Base-by-base conservation (phyloP, 2,888 invertebrate species). In the Melikaiella ostensackeni region DNA sequence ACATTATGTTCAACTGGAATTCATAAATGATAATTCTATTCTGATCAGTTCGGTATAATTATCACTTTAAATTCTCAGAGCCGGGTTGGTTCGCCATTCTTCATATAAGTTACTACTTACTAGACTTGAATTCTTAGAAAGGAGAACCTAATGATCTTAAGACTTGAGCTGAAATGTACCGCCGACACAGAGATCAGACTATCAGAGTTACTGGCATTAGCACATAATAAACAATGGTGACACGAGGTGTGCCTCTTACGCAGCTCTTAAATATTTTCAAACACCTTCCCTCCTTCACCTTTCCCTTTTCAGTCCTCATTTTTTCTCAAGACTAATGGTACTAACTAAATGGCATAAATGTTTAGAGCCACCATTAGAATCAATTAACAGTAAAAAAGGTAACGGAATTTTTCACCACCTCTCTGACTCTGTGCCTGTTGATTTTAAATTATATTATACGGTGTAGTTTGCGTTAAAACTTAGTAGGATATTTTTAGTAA, bases 171-270 rank as follows among this genome's bases (percentile, higher is more conserved):
- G 24, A 50, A 70, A 46, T 33, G 70, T 70, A 70, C 21, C 70
- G 50, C 46, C 50, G 30, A 50, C 46, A 46, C n/a, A 30, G 50
- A 33, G 70, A 70, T 70, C 70, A 46, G 46, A 50, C 46, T 50
- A 70, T 50, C 70, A 46, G 46, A 70, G 66, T 50, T 70, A 70
- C 50, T 70, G 70, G 46, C 50, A 86, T 87, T 85, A 86, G 82
- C 82, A 82, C 79, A 84, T 83, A 84, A 87, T 84, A 84, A 85
- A 86, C 83, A 84, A 85, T 85, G 79, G 82, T 75, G 79, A 83
- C 74, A 63, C 76, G 76, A 84, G 84, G 84, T 78, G 87, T 82
- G 82, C 70, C 79, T 75, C 35, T 76, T 66, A 79, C 78, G 38
- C 66, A 70, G 30, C 66, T 50, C 30, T 30, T 66, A 46, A 27